Conservation (phyloP, 2,113 vertebrate species). For the Mustelus asterias region DNA sequence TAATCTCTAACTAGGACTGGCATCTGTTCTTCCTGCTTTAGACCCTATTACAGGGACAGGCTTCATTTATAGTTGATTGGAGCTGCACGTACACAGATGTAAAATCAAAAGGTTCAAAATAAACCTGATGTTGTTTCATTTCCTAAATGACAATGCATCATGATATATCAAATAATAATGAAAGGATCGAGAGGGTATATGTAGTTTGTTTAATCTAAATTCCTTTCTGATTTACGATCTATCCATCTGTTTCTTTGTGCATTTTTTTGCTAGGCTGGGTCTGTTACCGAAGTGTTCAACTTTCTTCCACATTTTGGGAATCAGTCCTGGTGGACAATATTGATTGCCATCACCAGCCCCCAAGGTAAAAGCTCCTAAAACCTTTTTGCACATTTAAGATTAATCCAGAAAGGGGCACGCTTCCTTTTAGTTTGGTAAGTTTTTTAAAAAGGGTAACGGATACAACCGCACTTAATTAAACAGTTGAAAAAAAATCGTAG, state of each 20-base stretch:
- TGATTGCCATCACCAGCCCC: neutral
- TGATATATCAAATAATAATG: constrained; percentile 2
- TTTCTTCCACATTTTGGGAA: neutral
- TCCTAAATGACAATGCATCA: constrained; percentile 36
- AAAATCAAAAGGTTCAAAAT: constrained; percentile 17
- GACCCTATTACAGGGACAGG: constrained; percentile 3
- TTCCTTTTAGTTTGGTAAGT: neutral
- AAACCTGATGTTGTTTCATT: constrained; percentile 30
- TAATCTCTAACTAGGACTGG: constrained; percentile 34
- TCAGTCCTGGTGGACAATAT: neutral
- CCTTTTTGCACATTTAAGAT: neutral
- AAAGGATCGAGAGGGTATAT: constrained; percentile 9
- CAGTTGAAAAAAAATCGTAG: neutral
- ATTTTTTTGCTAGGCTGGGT: neutral
- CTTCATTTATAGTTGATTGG: constrained; percentile 23
- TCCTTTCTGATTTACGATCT: constrained; percentile 34
- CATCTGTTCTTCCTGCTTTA: constrained; percentile 37
- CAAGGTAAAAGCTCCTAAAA: neutral
- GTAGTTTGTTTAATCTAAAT: constrained; percentile 36
- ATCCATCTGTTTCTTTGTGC: constrained; percentile 31
- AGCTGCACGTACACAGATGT: neutral
- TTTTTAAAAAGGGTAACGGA: neutral
- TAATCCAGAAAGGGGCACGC: neutral
- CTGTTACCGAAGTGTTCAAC: neutral
- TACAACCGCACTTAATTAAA: neutral